Conservation (phyloP, 2,113 vertebrate species). For the Pandion haliaetus region DNA sequence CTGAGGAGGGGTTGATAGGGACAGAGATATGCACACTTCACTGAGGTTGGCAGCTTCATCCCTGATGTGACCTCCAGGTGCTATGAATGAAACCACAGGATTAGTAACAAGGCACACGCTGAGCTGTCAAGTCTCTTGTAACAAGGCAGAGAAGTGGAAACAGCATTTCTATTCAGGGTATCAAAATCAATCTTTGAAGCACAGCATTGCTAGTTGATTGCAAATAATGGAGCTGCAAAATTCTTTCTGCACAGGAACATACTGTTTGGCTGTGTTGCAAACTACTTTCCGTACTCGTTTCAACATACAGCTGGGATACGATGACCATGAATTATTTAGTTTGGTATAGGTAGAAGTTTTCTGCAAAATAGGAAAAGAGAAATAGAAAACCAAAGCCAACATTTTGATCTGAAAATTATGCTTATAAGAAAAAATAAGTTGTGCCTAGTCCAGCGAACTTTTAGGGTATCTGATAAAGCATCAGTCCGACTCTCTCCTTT, state of each 20-base stretch:
- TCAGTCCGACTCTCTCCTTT: not conserved
- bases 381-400: not conserved
- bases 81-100: not conserved
- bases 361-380: not conserved
- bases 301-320: not conserved
- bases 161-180: not conserved
- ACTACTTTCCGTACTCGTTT: not conserved
- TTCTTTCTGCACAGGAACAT: not conserved
- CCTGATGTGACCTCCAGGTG: not conserved
- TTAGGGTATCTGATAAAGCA: not conserved
- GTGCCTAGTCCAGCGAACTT: not conserved
- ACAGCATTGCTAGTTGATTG: not conserved
- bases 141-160: not conserved
- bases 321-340: not conserved
- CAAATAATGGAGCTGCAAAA: slow-evolving; percentile 6
- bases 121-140: not conserved
- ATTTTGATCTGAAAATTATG: not conserved
- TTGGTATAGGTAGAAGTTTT: not conserved
- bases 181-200: not conserved
- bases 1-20: not conserved
- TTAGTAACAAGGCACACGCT: not conserved
- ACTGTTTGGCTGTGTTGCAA: not conserved
- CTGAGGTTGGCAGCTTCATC: not conserved
- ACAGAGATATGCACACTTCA: not conserved
- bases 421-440: not conserved